phyloP scores from a whole-genome alignment of 2,113 vertebrate genomes.

The Neofelis nebulosa region DNA sequence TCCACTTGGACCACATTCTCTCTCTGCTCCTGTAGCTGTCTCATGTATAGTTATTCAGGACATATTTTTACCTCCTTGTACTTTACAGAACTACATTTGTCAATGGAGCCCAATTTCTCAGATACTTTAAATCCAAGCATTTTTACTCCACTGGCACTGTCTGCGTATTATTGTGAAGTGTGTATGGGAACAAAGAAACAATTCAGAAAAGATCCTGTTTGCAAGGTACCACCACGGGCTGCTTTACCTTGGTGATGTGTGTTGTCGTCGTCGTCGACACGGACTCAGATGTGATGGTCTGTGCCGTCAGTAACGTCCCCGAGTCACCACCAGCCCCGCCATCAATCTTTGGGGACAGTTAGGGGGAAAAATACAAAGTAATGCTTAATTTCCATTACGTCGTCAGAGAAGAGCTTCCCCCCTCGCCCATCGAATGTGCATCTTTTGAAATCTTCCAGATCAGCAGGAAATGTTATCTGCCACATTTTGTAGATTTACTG shows the following conservation, averaged over 20 bases:
- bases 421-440: background rate
- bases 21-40: background rate
- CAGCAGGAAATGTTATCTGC: background rate
- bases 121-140: background rate
- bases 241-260: conserved; percentile 98
- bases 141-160: conserved; percentile 26
- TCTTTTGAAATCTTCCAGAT: background rate
- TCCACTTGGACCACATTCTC: background rate
- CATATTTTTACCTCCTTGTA: conserved; percentile 52
- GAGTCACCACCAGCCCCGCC: conserved; percentile 89
- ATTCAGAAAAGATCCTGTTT: conserved; percentile 27
- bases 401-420: conserved; percentile 3
- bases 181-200: conserved; percentile 19
- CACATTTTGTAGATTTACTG: background rate
- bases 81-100: conserved; percentile 51
- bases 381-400: conserved; percentile 61
- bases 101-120: conserved; percentile 22
- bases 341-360: conserved; percentile 88
- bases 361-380: conserved; percentile 63
- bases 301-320: conserved; percentile 94
- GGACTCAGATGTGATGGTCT: conserved; percentile 98
- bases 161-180: conserved; percentile 6
- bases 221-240: background rate
- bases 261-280: conserved; percentile 98
- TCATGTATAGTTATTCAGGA: background rate